Percentiles rank a stretch among this genome's conserved stretches.
phyloP scores from a whole-genome alignment of 2,797 vertebrate species.

The Sebastes oblongus region DNA sequence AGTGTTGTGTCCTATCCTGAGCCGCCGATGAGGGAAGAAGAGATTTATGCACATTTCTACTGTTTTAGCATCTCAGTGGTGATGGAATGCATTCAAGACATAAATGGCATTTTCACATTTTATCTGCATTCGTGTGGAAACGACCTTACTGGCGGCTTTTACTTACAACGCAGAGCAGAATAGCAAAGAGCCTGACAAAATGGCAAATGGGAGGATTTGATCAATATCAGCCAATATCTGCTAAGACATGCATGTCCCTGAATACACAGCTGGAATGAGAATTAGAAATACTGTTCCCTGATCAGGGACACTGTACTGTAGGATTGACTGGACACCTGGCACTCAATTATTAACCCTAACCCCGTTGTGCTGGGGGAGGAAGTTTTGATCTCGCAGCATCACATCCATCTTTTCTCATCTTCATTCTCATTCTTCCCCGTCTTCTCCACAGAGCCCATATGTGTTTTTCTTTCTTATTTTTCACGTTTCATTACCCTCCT shows the following conservation, averaged over 20 bases:
- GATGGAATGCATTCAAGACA: neutral
- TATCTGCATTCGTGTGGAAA: neutral
- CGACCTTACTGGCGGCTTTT: neutral
- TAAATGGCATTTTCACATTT: neutral
- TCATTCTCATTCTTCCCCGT: neutral
- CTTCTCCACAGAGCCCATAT: neutral
- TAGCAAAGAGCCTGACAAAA: no score
- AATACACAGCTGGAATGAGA: neutral
- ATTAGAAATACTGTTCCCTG: neutral
- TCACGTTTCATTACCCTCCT: slow-evolving; percentile 7
- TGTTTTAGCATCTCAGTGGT: neutral
- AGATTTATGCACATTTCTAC: neutral
- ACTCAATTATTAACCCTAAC: neutral
- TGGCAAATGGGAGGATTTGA: neutral
- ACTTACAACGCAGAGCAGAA: neutral
- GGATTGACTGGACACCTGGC: neutral
- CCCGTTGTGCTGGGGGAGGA: neutral
- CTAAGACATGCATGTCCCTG: neutral
- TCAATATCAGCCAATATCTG: neutral
- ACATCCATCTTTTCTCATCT: neutral
- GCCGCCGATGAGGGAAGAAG: neutral
- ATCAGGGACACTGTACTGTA: neutral
- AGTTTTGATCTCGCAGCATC: neutral
- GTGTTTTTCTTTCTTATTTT: slow-evolving; percentile 14
- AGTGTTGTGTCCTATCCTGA: neutral